These are phyloP conservation scores for Limenitis camilla DNA, from an alignment of 2,888 invertebrate genomes.

Conservation along the genomic window DNA sequence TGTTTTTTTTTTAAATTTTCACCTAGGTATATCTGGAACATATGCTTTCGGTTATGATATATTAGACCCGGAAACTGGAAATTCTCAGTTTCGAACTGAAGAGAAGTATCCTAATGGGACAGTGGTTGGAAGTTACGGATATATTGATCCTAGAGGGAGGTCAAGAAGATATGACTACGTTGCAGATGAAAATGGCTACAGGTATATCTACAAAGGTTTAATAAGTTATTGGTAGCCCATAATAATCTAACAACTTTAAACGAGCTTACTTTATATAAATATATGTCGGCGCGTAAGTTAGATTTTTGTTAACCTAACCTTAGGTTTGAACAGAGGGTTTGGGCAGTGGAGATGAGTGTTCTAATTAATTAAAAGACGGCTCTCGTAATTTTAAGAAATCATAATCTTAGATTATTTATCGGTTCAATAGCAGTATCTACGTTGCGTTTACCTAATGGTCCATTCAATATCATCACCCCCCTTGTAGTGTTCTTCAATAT, in stretches of 20 bases:
- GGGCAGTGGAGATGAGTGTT: no score
- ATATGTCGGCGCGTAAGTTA: no score
- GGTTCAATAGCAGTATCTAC: no score
- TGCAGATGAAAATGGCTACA: constrained; percentile 79
- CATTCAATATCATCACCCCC: no score
- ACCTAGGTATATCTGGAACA: constrained; percentile 69
- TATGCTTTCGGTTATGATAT: constrained; percentile 84
- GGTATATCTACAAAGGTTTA: constrained; percentile 48
- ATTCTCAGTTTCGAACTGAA: constrained; percentile 82
- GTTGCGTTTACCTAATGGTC: no score
- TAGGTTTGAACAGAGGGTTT: no score
- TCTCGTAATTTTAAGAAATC: no score
- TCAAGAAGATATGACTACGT: constrained; percentile 77
- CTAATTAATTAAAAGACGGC: no score
- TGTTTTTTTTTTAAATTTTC: background rate
- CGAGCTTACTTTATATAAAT: no score
- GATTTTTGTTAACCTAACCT: no score
- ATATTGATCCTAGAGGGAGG: constrained; percentile 77
- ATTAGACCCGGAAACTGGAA: constrained; percentile 76
- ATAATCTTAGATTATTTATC: no score
- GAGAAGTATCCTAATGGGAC: constrained; percentile 81
- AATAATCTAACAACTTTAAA: background rate
- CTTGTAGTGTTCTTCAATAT: no score
- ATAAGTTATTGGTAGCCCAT: background rate
- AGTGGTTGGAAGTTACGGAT: constrained; percentile 82